phyloP scores from a whole-genome alignment of 2,113 vertebrate species.

The Oreotrochilus melanogaster region DNA sequence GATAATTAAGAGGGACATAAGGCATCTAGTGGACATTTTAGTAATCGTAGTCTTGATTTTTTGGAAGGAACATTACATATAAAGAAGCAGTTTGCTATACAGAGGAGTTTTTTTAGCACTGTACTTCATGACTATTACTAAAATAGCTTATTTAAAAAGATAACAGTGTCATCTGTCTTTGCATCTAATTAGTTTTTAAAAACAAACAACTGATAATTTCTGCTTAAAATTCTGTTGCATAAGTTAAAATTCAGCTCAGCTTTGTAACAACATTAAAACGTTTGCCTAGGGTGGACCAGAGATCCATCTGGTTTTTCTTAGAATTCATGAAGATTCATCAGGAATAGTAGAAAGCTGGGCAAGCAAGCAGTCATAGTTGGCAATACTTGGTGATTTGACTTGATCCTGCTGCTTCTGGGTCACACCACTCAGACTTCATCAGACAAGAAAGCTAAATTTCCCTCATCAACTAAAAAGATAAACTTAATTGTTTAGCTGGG shows the following conservation, averaged over 20 bases:
- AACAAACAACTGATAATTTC: background rate
- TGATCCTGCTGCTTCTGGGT: background rate
- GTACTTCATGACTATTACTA: background rate
- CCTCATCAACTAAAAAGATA: background rate
- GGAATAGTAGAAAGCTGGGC: background rate
- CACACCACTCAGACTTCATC: background rate
- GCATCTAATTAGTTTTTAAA: no score
- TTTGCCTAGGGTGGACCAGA: background rate
- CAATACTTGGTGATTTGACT: background rate
- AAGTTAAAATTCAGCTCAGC: background rate
- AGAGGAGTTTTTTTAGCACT: background rate
- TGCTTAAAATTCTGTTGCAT: background rate
- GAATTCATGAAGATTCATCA: background rate
- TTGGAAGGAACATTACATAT: background rate
- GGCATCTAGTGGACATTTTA: slow-evolving; percentile 34
- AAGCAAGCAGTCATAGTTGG: background rate
- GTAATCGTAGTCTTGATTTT: background rate
- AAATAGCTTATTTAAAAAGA: background rate
- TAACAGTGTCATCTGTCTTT: no score
- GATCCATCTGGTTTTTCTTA: background rate
- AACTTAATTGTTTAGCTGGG: background rate
- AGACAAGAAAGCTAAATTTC: background rate
- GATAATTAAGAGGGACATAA: slow-evolving; percentile 35
- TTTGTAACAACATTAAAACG: background rate
- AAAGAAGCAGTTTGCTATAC: background rate